A percentile compares a stretch with the other conserved stretches of the same genome.
Conservation (phyloP, 1,140 invertebrate species). For the Dendroctonus ponderosae region DNA sequence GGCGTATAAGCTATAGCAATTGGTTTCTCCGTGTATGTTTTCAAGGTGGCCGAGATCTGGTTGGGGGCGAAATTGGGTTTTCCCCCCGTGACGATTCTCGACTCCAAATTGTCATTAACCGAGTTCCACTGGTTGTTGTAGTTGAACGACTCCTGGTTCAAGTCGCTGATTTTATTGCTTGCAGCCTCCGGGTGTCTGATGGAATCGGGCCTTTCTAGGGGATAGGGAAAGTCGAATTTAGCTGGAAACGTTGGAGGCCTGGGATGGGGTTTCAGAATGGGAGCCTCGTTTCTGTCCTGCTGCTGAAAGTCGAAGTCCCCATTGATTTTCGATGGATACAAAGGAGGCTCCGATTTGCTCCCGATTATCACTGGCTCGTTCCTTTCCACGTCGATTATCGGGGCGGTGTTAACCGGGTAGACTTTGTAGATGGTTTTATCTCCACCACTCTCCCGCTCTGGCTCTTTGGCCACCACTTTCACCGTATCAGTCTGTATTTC, state of each 20-base stretch:
- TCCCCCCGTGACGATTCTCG: slow-evolving; percentile 38
- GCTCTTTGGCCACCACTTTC: slow-evolving; percentile 29
- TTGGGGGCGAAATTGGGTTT: slow-evolving; percentile 38
- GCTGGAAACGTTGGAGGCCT: slow-evolving; percentile 48
- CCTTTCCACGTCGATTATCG: slow-evolving; percentile 50
- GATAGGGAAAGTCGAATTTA: slow-evolving; percentile 63
- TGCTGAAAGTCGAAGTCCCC: slow-evolving; percentile 53
- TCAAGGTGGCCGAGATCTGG: slow-evolving; percentile 48
- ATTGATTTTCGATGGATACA: slow-evolving; percentile 55
- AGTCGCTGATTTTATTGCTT: slow-evolving; percentile 31
- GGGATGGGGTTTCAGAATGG: slow-evolving; percentile 52
- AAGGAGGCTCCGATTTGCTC: slow-evolving; percentile 55
- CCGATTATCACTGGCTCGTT: slow-evolving; percentile 60
- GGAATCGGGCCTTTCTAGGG: slow-evolving; percentile 56
- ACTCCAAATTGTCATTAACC: slow-evolving; percentile 42
- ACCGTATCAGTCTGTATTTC: slow-evolving; percentile 8
- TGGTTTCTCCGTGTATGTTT: slow-evolving; percentile 52
- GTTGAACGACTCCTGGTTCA: slow-evolving; percentile 34
- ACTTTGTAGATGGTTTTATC: slow-evolving; percentile 62
- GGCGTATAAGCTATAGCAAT: slow-evolving; percentile 58
- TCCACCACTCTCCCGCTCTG: slow-evolving; percentile 31
- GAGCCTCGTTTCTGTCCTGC: slow-evolving; percentile 54
- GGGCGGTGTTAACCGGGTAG: slow-evolving; percentile 59
- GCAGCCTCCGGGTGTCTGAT: slow-evolving; percentile 39
- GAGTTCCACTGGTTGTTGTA: slow-evolving; percentile 49